Conservation (phyloP, 2,888 invertebrate species). For the Eugnorisma glareosa region DNA sequence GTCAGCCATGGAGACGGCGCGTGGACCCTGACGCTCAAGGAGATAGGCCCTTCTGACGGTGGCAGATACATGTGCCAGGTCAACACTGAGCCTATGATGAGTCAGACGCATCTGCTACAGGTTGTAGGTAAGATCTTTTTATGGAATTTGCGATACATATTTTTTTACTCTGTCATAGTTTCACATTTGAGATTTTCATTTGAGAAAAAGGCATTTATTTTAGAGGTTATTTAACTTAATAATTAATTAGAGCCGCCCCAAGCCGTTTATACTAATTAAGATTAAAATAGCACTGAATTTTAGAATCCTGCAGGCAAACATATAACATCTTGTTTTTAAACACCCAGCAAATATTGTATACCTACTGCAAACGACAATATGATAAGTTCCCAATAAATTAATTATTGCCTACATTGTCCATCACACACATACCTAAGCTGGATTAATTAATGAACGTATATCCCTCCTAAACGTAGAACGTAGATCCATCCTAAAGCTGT, state of each 20-base stretch:
- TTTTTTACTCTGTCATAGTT: not conserved
- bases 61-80: conserved; percentile 95
- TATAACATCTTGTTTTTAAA: not conserved
- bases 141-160: not conserved
- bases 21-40: conserved; percentile 95
- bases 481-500: not conserved
- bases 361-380: not conserved
- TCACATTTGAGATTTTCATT: not conserved
- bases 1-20: conserved; percentile 95
- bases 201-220: not conserved
- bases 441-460: not conserved
- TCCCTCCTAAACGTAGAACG: not conserved
- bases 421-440: not conserved
- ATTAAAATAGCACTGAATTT: not conserved
- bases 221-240: not conserved
- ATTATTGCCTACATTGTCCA: not conserved
- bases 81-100: conserved; percentile 89
- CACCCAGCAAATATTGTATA: not conserved
- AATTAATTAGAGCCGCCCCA: not conserved
- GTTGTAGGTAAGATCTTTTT: conserved; percentile 82
- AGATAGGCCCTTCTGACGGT: conserved; percentile 94
- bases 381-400: not conserved
- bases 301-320: not conserved
- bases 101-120: conserved; percentile 85
- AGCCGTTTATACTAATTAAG: not conserved